Evolutionary conservation across 2,888 invertebrate species (phyloP), one percentile per base, ranked within the genome.

Genomic region (Aspidiotus destructor): DNA sequence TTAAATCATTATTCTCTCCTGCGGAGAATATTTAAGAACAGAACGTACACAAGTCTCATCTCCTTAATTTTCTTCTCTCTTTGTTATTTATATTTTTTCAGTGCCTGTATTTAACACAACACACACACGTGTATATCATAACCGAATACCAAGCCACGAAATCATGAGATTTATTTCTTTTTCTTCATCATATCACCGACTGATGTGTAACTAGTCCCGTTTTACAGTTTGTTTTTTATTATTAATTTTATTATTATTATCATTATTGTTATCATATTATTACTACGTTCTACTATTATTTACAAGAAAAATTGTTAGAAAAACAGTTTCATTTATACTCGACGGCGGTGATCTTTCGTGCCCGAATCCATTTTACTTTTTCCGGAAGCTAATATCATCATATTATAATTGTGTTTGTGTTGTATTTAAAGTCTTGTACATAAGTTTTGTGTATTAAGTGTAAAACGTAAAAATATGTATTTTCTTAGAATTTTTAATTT

Each of bases 51-150:
- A 5, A 28, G 28, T 28, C 28, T 28, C 28, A 28, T 28, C 28
- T 28, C 28, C 28, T 28, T 28, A 28, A 28, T 28, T 28, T 28
- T 28, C 28, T 28, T 28, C 28, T 28, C 28, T 28, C 28, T 28
- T 65, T 57, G 65, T 58, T 65, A 44, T 58, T 57, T 60, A 58
- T 58, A 48, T 57, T 58, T 65, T 65, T 58, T 17, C 65, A 65
- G 65, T 65, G 65, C 65, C 65, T 65, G 57, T 57, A 42, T 42
- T 44, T 42, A 65, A 65, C 65, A 65, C 65, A 65, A 65, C 65
- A 65, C 65, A 65, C 42, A 10, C 65, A 57, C n/a, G 57, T 64
- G n/a, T 48, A 52, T 16, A 2, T n/a, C 17, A 17, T 17, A 54
- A 16, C 16, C 55, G 55, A 16, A 13, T n/a, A n/a, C 9, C 9